phyloP scores from a whole-genome alignment of 2,888 invertebrate species.

The Cantharis nigra region DNA sequence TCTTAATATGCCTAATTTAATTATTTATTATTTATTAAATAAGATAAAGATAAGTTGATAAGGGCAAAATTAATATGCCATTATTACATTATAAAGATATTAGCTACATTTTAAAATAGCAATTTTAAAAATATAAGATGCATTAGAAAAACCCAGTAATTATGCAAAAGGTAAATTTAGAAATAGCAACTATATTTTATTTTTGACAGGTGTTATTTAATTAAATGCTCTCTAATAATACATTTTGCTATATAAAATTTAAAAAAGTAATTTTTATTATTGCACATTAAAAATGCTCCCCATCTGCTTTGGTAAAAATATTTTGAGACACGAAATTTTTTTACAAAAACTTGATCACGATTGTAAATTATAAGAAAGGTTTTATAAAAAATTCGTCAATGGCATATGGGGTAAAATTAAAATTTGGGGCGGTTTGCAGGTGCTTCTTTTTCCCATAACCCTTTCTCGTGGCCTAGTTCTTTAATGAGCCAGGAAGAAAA shows the following conservation, averaged over 20 bases:
- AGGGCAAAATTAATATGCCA: not conserved
- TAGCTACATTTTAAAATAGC: not conserved
- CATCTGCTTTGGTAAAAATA: not conserved
- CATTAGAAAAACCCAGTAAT: not conserved
- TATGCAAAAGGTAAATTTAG: not conserved
- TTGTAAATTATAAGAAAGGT: constrained; percentile 18
- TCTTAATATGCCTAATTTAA: not conserved
- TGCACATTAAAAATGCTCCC: not conserved
- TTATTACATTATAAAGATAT: not conserved
- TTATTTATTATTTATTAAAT: not conserved
- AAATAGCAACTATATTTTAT: not conserved
- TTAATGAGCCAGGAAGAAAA: constrained; percentile 8
- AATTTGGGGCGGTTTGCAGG: constrained; percentile 33
- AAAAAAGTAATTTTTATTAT: constrained; percentile 4
- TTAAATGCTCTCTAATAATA: constrained; percentile 13
- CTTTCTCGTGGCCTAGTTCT: constrained; percentile 9
- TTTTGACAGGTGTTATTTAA: not conserved
- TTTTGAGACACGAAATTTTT: not conserved
- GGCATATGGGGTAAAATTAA: constrained; percentile 2
- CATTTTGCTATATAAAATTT: constrained; percentile 8
- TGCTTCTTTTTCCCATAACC: constrained; percentile 34
- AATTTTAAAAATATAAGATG: not conserved
- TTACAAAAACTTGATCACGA: constrained; percentile 12
- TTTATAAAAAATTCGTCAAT: constrained; percentile 23
- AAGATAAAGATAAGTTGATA: not conserved